Evolutionary conservation across 2,113 vertebrate genomes (phyloP).

Genomic region (Daubentonia madagascariensis): DNA sequence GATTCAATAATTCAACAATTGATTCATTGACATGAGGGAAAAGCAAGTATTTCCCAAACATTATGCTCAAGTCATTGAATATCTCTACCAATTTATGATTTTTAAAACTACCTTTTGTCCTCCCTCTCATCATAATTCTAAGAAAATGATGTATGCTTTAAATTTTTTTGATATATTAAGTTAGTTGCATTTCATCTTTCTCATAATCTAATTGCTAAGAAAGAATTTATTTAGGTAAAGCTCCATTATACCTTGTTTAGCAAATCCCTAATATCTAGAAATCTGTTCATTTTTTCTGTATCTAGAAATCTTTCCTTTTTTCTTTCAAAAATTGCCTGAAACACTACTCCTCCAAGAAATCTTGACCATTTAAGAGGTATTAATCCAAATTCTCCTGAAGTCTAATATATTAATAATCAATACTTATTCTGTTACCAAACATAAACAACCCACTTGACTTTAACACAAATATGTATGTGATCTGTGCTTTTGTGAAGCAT

Average conservation of each 20-base stretch:
- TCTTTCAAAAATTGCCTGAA: neutral
- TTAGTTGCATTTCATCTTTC: neutral
- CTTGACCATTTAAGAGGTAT: neutral
- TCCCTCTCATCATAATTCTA: neutral
- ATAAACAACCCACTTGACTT: neutral
- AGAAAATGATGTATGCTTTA: neutral
- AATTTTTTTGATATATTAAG: neutral
- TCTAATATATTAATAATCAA: neutral
- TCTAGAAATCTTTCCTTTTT: conserved; percentile 1
- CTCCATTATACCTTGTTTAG: neutral
- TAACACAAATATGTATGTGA: neutral
- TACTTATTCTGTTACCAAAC: neutral
- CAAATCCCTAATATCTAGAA: neutral
- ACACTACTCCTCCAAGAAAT: neutral
- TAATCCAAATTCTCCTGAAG: neutral
- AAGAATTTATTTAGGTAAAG: conserved; percentile 8
- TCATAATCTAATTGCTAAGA: conserved; percentile 1
- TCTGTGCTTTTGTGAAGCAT: neutral
- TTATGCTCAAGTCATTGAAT: neutral
- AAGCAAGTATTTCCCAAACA: neutral
- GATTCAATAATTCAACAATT: neutral
- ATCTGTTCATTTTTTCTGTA: neutral
- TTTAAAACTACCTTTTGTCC: neutral
- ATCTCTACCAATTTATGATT: neutral
- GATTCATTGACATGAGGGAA: neutral